Base-by-base conservation (phyloP, 2,888 invertebrate species). In the Trichacis sp. region DNA sequence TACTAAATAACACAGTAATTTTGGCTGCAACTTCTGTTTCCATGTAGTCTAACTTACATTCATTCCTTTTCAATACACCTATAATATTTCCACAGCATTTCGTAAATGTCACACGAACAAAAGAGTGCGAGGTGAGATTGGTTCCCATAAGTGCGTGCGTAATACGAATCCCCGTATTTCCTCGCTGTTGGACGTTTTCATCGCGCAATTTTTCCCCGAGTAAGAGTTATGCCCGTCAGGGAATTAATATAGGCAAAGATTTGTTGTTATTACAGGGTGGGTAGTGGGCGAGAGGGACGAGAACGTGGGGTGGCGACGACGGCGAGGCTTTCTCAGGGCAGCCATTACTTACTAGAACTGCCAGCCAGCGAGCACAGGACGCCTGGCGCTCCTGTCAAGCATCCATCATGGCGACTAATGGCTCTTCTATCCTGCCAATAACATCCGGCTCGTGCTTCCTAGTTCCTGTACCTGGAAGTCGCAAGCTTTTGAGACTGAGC, bases 261-360 rank as follows among this genome's bases (percentile, higher is more conserved):
- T 82, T 82, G 81, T 82, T 81, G 82, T 83, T 82, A 81, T 82
- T 81, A 80, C 81, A 70, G 69, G 70, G 71, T 67, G 65, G 66
- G 62, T 60, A 64, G 58, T 62, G 56, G 61, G 60, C 52, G 62
- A 18, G 33, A 36, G 40, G 63, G 48, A 45, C 45, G 70, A 36
- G 55, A 71, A 61, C 53, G 38, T 55, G 62, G 67, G 69, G 57
- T 54, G 68, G 57, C 62, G 70, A 70, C 74, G 66, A 58, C 70
- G 58, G 70, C 73, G 73, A 77, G 77, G 81, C 77, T 81, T 82
- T 82, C 82, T 81, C 77, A 78, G 79, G 70, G 76, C 75, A 79
- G 79, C 83, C 83, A 83, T 83, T 83, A 83, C 80, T 83, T 83
- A 83, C 82, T 81, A 80, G 81, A 83, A 83, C 83, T 83, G 82